Conservation (phyloP, 2,113 vertebrate species). For the Piaya cayana region DNA sequence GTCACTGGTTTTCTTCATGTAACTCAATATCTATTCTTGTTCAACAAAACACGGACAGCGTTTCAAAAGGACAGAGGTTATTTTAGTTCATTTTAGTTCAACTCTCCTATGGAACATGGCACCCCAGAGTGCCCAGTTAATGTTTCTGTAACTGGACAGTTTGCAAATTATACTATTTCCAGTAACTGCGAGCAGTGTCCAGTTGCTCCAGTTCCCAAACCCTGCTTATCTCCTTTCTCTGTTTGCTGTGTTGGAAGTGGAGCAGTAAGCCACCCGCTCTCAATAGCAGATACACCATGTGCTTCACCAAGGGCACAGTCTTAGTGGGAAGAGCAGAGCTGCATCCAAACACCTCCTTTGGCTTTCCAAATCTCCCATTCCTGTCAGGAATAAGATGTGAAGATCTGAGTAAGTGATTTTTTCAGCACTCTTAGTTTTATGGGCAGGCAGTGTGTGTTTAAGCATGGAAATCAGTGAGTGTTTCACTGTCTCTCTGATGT, state of each 20-base stretch:
- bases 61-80: background rate
- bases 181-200: background rate
- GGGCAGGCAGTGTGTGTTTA: background rate
- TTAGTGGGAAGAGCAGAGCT: accelerated
- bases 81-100: background rate
- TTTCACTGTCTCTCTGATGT: too few species aligned
- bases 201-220: background rate
- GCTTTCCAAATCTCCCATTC: background rate
- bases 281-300: accelerated
- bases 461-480: background rate
- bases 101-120: accelerated
- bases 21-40: background rate
- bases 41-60: background rate
- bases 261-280: background rate
- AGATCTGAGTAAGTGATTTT: accelerated
- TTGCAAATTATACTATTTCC: background rate
- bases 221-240: background rate
- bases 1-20: accelerated
- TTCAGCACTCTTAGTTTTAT: background rate
- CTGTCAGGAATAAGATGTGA: background rate
- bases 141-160: accelerated
- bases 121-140: accelerated
- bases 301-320: background rate
- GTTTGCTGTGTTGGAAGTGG: background rate
- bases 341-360: accelerated